Conservation (phyloP, 2,888 invertebrate genomes). For the Cantharis nigra region DNA sequence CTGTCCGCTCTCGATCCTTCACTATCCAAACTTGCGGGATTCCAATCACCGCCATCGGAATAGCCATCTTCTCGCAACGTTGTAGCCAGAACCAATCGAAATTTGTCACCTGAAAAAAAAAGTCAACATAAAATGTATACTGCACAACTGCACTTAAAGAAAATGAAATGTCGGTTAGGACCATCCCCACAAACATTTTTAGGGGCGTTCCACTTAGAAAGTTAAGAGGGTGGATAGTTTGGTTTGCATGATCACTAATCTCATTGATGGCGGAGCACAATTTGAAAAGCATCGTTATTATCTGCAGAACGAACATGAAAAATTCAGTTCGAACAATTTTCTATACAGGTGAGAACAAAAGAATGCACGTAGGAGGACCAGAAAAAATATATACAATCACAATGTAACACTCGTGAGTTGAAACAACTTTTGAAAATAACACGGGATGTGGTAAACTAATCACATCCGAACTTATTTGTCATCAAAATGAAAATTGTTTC, state of each 20-base stretch:
- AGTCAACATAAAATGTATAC: neutral
- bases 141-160: no score
- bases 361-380: neutral
- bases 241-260: neutral
- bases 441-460: neutral
- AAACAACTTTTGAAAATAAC: neutral
- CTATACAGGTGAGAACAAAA: neutral
- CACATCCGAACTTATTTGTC: neutral
- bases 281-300: neutral
- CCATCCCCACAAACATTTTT: neutral
- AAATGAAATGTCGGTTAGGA: neutral
- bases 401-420: neutral
- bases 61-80: slow-evolving; percentile 96
- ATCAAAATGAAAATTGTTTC: neutral
- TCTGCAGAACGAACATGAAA: neutral
- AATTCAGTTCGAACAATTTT: neutral
- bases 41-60: slow-evolving; percentile 95
- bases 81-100: slow-evolving; percentile 91
- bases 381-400: neutral
- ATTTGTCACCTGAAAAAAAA: slow-evolving; percentile 56
- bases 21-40: slow-evolving; percentile 76
- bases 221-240: neutral
- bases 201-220: neutral
- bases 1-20: slow-evolving; percentile 92
- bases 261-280: neutral